These are phyloP conservation scores for Dione juno DNA, from an alignment of 2,888 invertebrate species.

Conservation along the genomic window DNA sequence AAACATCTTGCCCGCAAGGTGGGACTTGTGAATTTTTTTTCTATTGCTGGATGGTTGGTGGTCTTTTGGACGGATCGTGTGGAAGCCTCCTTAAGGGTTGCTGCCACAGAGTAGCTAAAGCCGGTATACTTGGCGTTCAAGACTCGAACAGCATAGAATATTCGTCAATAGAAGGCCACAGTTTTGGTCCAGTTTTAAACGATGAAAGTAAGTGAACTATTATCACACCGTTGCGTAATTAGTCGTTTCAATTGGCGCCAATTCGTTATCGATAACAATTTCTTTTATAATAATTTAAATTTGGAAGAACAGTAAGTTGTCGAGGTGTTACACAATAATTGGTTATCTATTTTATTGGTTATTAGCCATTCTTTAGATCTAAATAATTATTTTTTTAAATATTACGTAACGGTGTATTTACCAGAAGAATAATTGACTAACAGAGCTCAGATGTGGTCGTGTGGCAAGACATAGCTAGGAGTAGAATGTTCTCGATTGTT, in stretches of 20 bases:
- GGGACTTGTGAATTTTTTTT: slow-evolving; percentile 95
- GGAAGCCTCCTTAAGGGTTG: slow-evolving; percentile 92
- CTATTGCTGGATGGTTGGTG: slow-evolving; percentile 95
- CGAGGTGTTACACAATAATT: slow-evolving; percentile 17
- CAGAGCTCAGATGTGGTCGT: slow-evolving; percentile 80
- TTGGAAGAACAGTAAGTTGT: slow-evolving; percentile 14
- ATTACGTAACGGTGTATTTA: slow-evolving; percentile 62
- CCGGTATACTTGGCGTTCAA: slow-evolving; percentile 85
- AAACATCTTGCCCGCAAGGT: slow-evolving; percentile 86
- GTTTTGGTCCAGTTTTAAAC: slow-evolving; percentile 89
- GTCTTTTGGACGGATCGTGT: slow-evolving; percentile 93
- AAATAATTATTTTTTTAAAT: slow-evolving; percentile 16
- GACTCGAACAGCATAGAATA: slow-evolving; percentile 86
- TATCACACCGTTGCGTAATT: slow-evolving; percentile 50
- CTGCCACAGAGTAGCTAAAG: slow-evolving; percentile 90
- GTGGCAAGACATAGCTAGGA: slow-evolving; percentile 79
- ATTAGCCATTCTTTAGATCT: neutral
- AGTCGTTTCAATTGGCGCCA: slow-evolving; percentile 5
- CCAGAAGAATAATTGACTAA: slow-evolving; percentile 60
- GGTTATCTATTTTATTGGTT: too few relatives aligned
- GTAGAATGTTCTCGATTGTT: slow-evolving; percentile 52
- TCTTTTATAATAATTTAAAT: slow-evolving; percentile 17
- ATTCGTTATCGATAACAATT: slow-evolving; percentile 28
- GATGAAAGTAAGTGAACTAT: slow-evolving; percentile 88
- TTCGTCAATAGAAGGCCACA: slow-evolving; percentile 84